Conservation (phyloP, 2,888 invertebrate species). For the Tanytarsus gracilentus region DNA sequence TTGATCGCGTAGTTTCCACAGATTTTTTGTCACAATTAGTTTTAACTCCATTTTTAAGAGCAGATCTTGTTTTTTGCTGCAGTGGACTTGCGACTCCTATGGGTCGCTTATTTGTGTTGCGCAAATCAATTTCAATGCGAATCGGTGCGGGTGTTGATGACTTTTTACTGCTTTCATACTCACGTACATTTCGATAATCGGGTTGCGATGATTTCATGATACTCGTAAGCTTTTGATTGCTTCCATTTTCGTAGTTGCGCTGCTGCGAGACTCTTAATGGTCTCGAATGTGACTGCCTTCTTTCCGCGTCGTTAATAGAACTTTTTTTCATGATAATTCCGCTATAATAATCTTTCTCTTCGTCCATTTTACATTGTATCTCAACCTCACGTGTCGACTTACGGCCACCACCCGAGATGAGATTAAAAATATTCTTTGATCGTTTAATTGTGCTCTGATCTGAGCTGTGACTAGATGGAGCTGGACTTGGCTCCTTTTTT, state of each 20-base stretch:
- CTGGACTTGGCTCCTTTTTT: constrained; percentile 18
- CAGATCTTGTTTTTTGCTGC: not conserved
- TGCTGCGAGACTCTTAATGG: constrained; percentile 4
- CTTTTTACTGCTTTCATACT: constrained; percentile 13
- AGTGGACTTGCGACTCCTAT: constrained; percentile 21
- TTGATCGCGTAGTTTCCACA: not conserved
- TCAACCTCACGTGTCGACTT: constrained; percentile 21
- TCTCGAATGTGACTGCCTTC: not conserved
- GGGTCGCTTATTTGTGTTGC: constrained; percentile 5
- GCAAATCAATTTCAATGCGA: constrained; percentile 14
- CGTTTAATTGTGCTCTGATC: constrained; percentile 1
- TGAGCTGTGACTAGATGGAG: constrained; percentile 1
- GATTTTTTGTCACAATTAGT: not conserved
- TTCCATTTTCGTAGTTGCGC: constrained; percentile 13
- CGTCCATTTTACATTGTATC: constrained; percentile 22
- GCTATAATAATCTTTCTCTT: constrained; percentile 22
- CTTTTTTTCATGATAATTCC: constrained; percentile 10
- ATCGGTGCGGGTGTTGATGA: constrained; percentile 16
- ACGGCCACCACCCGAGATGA: not conserved
- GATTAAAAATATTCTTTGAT: constrained; percentile 25
- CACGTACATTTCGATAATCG: not conserved
- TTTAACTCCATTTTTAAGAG: not conserved
- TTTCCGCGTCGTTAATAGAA: not conserved
- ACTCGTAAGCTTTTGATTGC: constrained; percentile 8
- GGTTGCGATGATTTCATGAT: constrained; percentile 8